Conservation (phyloP, 2,113 vertebrate species). For the Excalfactoria chinensis region DNA sequence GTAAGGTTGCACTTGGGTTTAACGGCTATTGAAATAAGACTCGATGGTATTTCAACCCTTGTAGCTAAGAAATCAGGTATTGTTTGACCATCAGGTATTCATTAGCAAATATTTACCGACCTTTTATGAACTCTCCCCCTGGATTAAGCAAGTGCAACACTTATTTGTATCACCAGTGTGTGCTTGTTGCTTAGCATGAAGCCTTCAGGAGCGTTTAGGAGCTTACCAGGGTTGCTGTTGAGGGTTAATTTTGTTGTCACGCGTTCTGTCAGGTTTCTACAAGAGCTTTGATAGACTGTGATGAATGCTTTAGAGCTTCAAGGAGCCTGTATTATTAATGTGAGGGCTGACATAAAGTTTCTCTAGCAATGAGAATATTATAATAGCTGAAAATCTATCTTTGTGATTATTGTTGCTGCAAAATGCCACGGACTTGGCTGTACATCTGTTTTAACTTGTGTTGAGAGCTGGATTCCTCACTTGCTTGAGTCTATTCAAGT, state of each 20-base stretch:
- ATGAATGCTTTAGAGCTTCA: constrained; percentile 22
- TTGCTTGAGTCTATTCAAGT: neutral
- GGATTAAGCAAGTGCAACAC: neutral
- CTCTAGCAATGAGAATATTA: neutral
- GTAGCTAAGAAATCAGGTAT: neutral
- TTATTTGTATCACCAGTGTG: neutral
- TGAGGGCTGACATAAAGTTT: neutral
- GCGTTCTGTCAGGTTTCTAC: neutral
- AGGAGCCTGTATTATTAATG: constrained; percentile 23
- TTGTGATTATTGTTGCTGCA: constrained; percentile 13
- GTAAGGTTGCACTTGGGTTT: neutral
- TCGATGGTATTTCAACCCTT: neutral
- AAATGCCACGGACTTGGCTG: neutral
- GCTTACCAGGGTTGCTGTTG: neutral
- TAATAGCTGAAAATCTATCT: constrained; percentile 39
- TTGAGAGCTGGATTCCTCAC: neutral
- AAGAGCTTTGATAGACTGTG: neutral
- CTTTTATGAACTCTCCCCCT: neutral
- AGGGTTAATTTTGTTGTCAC: constrained; percentile 29
- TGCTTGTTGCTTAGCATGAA: neutral
- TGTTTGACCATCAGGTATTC: neutral
- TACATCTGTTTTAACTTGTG: neutral
- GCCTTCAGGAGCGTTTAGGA: neutral
- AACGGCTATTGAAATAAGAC: neutral
- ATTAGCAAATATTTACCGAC: neutral